Evolutionary conservation across 2,888 invertebrate genomes (phyloP), one percentile per base, ranked within the genome.

Genomic region (Aphrophora alni): DNA sequence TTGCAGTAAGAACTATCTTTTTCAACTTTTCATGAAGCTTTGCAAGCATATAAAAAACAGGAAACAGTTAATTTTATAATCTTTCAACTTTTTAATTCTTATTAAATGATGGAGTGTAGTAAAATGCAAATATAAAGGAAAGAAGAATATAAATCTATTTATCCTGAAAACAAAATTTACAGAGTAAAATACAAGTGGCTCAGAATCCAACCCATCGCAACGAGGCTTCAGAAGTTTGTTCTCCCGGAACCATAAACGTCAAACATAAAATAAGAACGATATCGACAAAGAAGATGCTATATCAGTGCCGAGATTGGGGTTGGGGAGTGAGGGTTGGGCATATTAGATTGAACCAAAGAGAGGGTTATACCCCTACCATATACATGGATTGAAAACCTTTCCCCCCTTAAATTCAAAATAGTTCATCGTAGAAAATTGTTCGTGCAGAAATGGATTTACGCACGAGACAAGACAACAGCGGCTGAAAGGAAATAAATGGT

Each of bases 351-450:
- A 59, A 59, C 59, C 59, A 5, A 59, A 59, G 59, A 44, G 21
- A 59, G 59, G 59, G 59, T 59, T 59, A 59, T 59, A 8, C 44
- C 44, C 44, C 44, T 44, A 44, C 44, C 44, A 44, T 44, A 44
- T 17, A 59, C 59, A 21, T 21, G 59, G 59, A 59, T 59, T 59
- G 59, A 21, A 59, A 59, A 2, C 59, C 59, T 59, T 21, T 21
- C 59, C 21, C 10, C 59, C 21, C 59, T 59, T 59, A 59, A 59
- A 59, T 59, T 59, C 59, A 59, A 59, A 59, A 59, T 59, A 59
- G 59, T 59, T 59, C 59, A 59, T 59, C 59, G 59, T 59, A 59
- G 59, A 59, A 59, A 59, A 59, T 59, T 59, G 59, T 59, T 59
- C 59, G 59, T 59, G 59, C 59, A 59, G 59, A 59, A 59, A 59